A percentile compares a stretch with the other conserved stretches of the same genome.
Conservation (phyloP, 2,113 vertebrate genomes). For the Rhegmatorhina hoffmannsi region DNA sequence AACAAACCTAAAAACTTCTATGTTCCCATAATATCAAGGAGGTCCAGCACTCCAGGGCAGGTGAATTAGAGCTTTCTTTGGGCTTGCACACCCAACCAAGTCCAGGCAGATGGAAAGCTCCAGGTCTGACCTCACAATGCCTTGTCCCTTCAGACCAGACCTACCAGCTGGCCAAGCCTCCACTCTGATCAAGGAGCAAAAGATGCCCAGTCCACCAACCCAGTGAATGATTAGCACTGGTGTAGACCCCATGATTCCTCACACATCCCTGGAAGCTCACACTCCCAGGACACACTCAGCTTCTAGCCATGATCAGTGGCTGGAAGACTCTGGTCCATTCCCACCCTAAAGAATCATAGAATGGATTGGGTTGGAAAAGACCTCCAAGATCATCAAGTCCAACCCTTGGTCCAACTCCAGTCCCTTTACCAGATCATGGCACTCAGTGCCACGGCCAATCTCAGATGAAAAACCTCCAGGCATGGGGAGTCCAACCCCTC, state of each 20-base stretch:
- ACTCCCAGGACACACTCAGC: not conserved
- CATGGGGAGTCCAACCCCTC: too few species aligned
- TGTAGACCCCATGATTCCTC: not conserved
- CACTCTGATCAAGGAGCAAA: not conserved
- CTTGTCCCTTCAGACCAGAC: not conserved
- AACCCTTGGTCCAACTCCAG: too few species aligned
- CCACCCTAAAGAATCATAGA: not conserved
- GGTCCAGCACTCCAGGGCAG: not conserved
- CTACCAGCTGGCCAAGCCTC: not conserved
- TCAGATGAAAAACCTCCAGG: too few species aligned
- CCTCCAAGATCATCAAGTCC: too few species aligned
- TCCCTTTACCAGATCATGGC: too few species aligned
- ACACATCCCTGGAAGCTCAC: not conserved
- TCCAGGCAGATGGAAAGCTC: not conserved
- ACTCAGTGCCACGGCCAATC: too few species aligned
- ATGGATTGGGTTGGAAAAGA: too few species aligned
- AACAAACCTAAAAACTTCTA: not conserved
- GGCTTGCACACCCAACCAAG: not conserved
- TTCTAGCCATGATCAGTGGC: accelerated
- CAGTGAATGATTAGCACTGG: not conserved
- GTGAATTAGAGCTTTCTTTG: not conserved
- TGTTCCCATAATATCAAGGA: not conserved
- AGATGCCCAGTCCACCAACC: not conserved
- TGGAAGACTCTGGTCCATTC: not conserved
- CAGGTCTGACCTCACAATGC: not conserved